Evolutionary conservation across 2,113 vertebrate genomes (phyloP).

Genomic region (Ahaetulla prasina): DNA sequence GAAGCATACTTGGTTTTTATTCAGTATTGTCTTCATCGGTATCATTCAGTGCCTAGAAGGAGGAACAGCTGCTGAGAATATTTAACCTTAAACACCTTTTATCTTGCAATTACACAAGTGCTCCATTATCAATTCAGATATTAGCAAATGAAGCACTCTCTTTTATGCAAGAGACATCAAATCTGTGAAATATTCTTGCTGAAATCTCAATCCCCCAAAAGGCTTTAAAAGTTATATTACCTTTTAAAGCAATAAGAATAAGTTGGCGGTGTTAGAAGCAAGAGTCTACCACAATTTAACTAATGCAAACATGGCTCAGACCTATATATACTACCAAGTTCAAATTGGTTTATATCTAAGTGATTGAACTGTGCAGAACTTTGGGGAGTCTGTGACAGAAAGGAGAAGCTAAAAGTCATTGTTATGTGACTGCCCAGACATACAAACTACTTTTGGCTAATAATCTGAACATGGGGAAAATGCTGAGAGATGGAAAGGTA

Average conservation of each 20-base stretch:
- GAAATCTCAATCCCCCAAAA: background rate
- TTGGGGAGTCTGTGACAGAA: background rate
- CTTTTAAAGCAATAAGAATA: slow-evolving; percentile 14
- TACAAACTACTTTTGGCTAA: background rate
- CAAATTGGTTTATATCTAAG: background rate
- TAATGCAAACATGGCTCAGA: background rate
- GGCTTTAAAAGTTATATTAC: background rate
- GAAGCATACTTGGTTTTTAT: background rate
- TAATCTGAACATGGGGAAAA: background rate
- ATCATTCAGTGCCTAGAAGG: slow-evolving; percentile 49
- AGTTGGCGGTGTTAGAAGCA: background rate
- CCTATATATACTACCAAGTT: background rate
- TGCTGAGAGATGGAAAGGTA: background rate
- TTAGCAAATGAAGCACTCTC: background rate
- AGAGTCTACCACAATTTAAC: background rate
- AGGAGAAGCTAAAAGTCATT: background rate
- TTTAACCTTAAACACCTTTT: slow-evolving; percentile 23
- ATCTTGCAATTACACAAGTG: slow-evolving; percentile 2
- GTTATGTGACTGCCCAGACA: background rate
- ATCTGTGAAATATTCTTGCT: background rate
- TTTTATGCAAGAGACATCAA: background rate
- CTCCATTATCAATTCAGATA: background rate
- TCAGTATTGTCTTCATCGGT: background rate
- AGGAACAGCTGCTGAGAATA: background rate
- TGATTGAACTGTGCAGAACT: background rate